Evolutionary conservation across 2,888 invertebrate species (phyloP), one percentile per base, ranked within the genome.

Genomic region (Cordylochernes scorpioides): DNA sequence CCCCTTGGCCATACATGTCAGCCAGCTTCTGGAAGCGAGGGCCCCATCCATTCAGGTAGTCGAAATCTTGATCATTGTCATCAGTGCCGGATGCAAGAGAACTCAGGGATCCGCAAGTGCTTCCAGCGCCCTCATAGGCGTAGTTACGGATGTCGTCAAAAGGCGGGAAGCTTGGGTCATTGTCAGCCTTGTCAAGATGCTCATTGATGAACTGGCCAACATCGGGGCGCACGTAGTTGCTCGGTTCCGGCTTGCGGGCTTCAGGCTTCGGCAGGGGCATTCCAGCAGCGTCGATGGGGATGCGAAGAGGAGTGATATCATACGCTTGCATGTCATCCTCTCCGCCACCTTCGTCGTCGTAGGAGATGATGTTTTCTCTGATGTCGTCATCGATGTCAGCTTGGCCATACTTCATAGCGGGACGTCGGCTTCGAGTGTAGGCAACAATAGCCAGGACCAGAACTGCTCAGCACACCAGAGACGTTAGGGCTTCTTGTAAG

Each of bases 281-380:
- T 4, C 36, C 38, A 13, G 31, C 32, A 5, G 32, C 34, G 25
- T 45, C 46, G 25, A 48, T 39, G n/a, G 53, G 51, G 37, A 52
- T 60, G 25, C 59, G 50, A 17, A 86, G 61, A 3, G 78, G 73
- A 36, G 71, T 71, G 33, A 86, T 62, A 50, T 86, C 82, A 53
- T 77, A 86, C 2, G 73, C 74, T 2, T 86, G 78, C 49, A 63
- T 62, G 50, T 97, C 94, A 1, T 82, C 82, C 52, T 97, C 84
- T 49, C 94, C 94, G 49, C 91, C 91, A 10, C 94, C 94, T 53
- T 97, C 94, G 46, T 94, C 91, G 48, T 86, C 82, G 48, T 97
- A 94, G 44, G 82, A 80, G 44, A 94, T 80, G 37, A 97, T 86
- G 46, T 84, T 97, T 53, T 94, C 94, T 34, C 91, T 62, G 17